Evolutionary conservation across 2,797 vertebrate genomes (phyloP).

Genomic region (Mycteria americana): DNA sequence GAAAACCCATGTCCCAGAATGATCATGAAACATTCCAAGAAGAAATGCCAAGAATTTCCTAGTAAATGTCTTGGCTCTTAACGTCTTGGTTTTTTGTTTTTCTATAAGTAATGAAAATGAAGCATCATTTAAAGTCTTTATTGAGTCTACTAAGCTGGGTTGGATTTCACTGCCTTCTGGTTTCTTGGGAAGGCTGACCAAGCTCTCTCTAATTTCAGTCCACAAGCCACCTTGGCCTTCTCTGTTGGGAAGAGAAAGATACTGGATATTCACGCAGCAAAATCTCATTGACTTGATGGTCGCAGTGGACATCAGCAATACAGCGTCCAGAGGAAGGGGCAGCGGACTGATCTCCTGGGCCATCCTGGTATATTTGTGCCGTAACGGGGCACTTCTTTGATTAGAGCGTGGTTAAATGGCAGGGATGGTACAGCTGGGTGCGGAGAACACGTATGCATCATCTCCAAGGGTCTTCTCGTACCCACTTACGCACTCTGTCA

Average conservation of each 20-base stretch:
- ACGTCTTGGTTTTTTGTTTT: not conserved
- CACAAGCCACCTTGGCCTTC: not conserved
- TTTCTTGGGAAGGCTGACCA: not conserved
- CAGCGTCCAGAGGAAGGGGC: not conserved
- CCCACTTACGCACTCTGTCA: not conserved
- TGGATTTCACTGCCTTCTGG: constrained; percentile 1
- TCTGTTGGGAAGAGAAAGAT: not conserved
- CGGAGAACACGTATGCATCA: rapidly evolving
- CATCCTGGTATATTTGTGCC: not conserved
- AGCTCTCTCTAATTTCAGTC: not conserved
- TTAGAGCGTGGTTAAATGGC: rapidly evolving
- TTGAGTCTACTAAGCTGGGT: not conserved
- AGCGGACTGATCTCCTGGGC: rapidly evolving
- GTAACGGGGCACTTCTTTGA: not conserved
- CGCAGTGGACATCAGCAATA: not conserved
- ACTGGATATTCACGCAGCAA: not conserved
- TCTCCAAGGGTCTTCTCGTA: not conserved
- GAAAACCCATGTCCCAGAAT: not conserved
- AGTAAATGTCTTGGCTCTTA: constrained; percentile 1
- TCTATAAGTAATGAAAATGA: constrained; percentile 8
- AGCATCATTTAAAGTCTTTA: not conserved
- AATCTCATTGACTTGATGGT: not conserved
- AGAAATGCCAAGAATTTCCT: constrained; percentile 27
- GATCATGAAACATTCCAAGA: not conserved
- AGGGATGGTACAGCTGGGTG: not conserved